Percentiles rank a stretch among this genome's conserved stretches.
phyloP scores from a whole-genome alignment of 2,888 invertebrate species.

The Cyclophora punctaria region DNA sequence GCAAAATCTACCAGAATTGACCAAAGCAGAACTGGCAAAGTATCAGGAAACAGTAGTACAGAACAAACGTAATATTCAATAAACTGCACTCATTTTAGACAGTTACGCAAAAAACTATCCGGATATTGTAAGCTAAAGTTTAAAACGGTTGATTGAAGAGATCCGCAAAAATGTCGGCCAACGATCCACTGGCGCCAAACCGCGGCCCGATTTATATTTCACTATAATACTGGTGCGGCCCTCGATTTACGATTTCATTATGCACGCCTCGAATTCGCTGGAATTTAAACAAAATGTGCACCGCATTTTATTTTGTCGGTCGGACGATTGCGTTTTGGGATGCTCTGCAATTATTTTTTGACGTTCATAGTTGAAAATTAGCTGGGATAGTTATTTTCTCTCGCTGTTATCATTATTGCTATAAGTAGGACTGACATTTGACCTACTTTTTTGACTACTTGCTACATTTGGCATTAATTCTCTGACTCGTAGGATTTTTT shows the following conservation, averaged over 20 bases:
- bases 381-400: no score
- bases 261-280: conserved; percentile 32
- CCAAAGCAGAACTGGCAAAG: no score
- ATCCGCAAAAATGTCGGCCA: conserved; percentile 62
- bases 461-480: no score
- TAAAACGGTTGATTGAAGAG: conserved; percentile 56
- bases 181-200: conserved; percentile 53
- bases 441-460: no score
- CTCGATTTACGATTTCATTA: conserved; percentile 64
- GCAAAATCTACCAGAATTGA: no score
- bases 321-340: conserved; percentile 5
- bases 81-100: no score
- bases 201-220: conserved; percentile 57
- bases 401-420: no score
- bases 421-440: no score
- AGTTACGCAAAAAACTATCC: no score
- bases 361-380: not conserved
- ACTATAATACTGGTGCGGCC: conserved; percentile 39
- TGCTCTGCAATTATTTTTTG: not conserved
- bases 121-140: conserved; percentile 8
- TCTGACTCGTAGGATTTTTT: no score
- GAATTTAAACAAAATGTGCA: conserved; percentile 31
- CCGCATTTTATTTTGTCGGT: conserved; percentile 30
- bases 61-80: no score
- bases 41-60: no score